Base-by-base conservation (phyloP, 2,113 vertebrate genomes). In the Poicephalus gulielmi region DNA sequence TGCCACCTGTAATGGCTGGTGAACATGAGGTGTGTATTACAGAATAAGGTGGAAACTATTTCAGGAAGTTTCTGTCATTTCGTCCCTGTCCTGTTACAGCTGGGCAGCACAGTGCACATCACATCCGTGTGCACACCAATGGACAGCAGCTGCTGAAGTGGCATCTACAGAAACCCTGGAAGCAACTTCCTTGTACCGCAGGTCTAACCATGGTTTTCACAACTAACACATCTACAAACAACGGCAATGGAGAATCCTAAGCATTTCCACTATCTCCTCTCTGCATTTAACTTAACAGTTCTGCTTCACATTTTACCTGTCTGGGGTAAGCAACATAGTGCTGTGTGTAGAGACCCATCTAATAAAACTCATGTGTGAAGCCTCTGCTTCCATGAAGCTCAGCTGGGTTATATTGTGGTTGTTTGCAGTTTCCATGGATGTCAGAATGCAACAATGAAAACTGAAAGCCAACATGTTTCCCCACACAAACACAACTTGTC, bases 11-110 rank as follows among this genome's bases (percentile, higher is more conserved):
- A 8, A 74, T 0, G 17, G 31, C n/a, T 66, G 14, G 6, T 0
- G 6, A 52, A 11, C 52, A 39, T 0, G 0, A 71, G 39, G 2
- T 14, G n/a, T 3, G 5, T 13, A 43, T 7, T 9, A 27, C n/a
- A 30, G 71, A 47, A 15, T 1, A 20, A 39, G 31, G 35, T 1
- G 4, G 44, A 3, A 50, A 60, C 27, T 1, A 44, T 43, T 50
- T 15, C 50, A 50, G 64, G 64, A 49, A 33, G 55, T 8, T 31
- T 60, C 1, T 30, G 44, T 33, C 2, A 5, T 1, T 74, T 28
- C 20, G 20, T 15, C 22, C 41, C 69, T 27, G 52, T n/a, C 52
- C 46, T 14, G 20, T 4, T 30, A 33, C 55, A 60, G 59, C n/a
- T 8, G 5, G 47, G 57, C 63, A 75, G 70, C n/a, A 17, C 5